Conservation (phyloP, 2,797 vertebrate genomes). For the Adelosebastes latens region DNA sequence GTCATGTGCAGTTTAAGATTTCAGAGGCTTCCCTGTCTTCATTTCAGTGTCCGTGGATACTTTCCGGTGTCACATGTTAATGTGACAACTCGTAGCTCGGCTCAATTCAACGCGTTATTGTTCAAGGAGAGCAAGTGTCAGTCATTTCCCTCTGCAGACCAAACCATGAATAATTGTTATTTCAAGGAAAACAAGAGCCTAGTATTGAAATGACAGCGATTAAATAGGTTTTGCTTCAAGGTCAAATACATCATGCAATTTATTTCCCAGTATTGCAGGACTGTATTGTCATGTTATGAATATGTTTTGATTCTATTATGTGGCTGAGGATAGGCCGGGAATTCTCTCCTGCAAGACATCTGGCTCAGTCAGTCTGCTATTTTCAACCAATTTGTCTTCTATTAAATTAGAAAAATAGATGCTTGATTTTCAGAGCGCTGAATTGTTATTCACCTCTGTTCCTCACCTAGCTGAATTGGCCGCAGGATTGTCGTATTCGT, state of each 20-base stretch:
- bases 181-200: conserved; percentile 55
- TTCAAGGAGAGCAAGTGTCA: conserved; percentile 68
- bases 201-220: conserved; percentile 53
- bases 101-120: conserved; percentile 68
- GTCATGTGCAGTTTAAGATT: conserved; percentile 15
- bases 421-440: conserved; percentile 33
- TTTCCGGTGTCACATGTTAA: conserved; percentile 61
- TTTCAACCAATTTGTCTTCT: conserved; percentile 44
- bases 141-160: conserved; percentile 62
- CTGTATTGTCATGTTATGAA: conserved; percentile 20
- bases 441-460: conserved; percentile 65
- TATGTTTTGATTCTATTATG: conserved; percentile 29
- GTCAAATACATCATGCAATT: conserved; percentile 41
- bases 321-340: not conserved
- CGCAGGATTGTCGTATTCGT: conserved; percentile 39
- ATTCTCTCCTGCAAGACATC: not conserved
- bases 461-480: conserved; percentile 46
- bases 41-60: conserved; percentile 43
- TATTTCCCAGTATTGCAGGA: conserved; percentile 5
- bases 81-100: conserved; percentile 66
- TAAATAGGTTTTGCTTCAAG: conserved; percentile 57
- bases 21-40: conserved; percentile 28
- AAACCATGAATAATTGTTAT: conserved; percentile 70
- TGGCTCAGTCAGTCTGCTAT: conserved; percentile 1
- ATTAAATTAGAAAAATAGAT: conserved; percentile 55